Evolutionary conservation across 2,113 vertebrate genomes (phyloP).

Genomic region (Callionymus lyra): DNA sequence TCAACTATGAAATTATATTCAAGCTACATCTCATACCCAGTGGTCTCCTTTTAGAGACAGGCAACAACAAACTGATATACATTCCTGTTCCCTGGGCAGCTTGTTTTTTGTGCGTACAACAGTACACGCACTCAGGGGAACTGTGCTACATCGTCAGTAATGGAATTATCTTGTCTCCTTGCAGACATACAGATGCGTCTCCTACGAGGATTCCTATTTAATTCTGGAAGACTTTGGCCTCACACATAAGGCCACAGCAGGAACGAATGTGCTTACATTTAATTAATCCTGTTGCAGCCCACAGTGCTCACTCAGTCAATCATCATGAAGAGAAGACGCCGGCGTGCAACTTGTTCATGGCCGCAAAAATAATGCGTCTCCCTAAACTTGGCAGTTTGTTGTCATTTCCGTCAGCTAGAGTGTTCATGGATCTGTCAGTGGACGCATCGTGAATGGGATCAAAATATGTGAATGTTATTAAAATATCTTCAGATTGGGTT

Average conservation of each 20-base stretch:
- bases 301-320: conserved; percentile 11
- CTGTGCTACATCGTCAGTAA: conserved; percentile 44
- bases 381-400: neutral
- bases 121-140: conserved; percentile 31
- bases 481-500: too few relatives aligned
- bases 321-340: conserved; percentile 17
- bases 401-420: neutral
- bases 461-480: too few relatives aligned
- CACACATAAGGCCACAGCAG: conserved; percentile 23
- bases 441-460: too few relatives aligned
- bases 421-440: too few relatives aligned
- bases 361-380: conserved; percentile 10
- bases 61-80: conserved; percentile 20
- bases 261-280: conserved; percentile 17
- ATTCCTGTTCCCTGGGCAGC: conserved; percentile 27
- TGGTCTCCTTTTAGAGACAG: conserved; percentile 28
- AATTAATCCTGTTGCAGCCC: conserved; percentile 27
- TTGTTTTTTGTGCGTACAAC: conserved; percentile 25
- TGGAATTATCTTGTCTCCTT: conserved; percentile 55
- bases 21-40: conserved; percentile 29
- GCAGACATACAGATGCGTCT: conserved; percentile 29
- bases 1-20: too few relatives aligned
- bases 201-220: conserved; percentile 40
- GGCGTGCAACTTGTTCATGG: conserved; percentile 8
- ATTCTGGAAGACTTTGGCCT: conserved; percentile 34